Evolutionary conservation across 2,888 invertebrate genomes (phyloP), one percentile per base, ranked within the genome.

Genomic region (Lamellibrachia satsuma): DNA sequence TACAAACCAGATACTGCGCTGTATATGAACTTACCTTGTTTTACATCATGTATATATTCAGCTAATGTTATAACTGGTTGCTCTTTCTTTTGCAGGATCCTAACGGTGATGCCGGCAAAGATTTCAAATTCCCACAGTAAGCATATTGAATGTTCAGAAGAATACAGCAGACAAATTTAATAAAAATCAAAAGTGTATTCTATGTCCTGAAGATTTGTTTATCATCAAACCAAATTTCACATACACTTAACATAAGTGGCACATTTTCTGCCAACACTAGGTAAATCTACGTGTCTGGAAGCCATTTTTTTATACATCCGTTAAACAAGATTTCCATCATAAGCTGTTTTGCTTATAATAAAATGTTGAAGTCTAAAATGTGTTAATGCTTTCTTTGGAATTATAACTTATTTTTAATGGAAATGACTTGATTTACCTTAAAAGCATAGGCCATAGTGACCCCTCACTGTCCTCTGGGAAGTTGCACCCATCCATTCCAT

Each of bases 111-210:
- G 94, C 93, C 93, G 95, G 95, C 11, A 94, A 95, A 93, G 95
- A 95, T 92, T 96, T 95, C 93, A 93, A 95, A 51, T 92, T 95
- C 90, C 94, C 95, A 75, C 94, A 95, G 96, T 96, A 93, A 94
- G 95, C 94, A 27, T 39, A 39, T 39, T 39, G 39, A 39, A 39
- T 39, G 39, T 39, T 39, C 39, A 39, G 39, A 39, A 39, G 39
- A 39, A 39, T 39, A 0, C 39, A 39, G 39, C 39, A 39, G 39
- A 39, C 39, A 39, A 39, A 39, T 39, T 39, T 39, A 39, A 39
- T 39, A 39, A 39, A 39, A 39, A 0, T 39, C 39, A 39, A 39
- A 39, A 39, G 39, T 39, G 39, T 39, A 39, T 39, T 39, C 39
- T 39, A 39, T 39, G 39, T 39, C 39, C 39, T 39, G 39, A 39